A percentile compares a stretch with the other conserved stretches of the same genome.
Evolutionary conservation across 1,140 invertebrate genomes (phyloP).

Genomic region (Druon quercuslanigerum): DNA sequence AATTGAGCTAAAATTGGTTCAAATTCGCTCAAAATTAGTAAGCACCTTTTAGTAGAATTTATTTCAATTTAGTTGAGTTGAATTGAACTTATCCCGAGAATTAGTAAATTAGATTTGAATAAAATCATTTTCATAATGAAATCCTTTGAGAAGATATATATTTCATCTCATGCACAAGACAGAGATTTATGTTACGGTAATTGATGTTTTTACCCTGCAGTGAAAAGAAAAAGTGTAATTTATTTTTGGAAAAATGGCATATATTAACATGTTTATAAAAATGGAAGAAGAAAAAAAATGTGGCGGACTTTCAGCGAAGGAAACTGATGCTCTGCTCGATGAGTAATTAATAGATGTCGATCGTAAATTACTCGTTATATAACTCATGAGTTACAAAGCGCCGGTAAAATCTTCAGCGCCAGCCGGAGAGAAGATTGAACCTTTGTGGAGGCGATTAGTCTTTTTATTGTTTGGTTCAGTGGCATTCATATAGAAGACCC

Average conservation of each 20-base stretch:
- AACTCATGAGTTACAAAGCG: conserved; percentile 46
- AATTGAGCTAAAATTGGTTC: no score
- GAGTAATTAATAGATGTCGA: conserved; percentile 53
- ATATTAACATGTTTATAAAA: conserved; percentile 3
- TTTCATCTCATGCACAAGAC: not conserved
- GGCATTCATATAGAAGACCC: not conserved
- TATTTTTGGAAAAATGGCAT: not conserved
- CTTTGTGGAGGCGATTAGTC: conserved; percentile 47
- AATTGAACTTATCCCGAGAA: no score
- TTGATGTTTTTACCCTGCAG: not conserved
- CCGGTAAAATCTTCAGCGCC: conserved; percentile 46
- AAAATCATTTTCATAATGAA: no score
- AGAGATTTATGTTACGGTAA: not conserved
- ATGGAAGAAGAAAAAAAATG: not conserved
- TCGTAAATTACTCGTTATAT: conserved; percentile 56
- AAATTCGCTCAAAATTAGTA: no score
- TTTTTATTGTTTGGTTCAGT: conserved; percentile 44
- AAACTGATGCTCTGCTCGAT: not conserved
- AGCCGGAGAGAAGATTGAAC: conserved; percentile 47
- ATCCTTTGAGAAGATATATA: not conserved
- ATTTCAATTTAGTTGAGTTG: no score
- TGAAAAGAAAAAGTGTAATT: not conserved
- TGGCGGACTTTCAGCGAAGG: not conserved
- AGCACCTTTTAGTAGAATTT: no score
- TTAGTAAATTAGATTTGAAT: no score